These are phyloP conservation scores for Marasmarcha lunaedactyla DNA, from an alignment of 2,888 invertebrate genomes.

Conservation along the genomic window DNA sequence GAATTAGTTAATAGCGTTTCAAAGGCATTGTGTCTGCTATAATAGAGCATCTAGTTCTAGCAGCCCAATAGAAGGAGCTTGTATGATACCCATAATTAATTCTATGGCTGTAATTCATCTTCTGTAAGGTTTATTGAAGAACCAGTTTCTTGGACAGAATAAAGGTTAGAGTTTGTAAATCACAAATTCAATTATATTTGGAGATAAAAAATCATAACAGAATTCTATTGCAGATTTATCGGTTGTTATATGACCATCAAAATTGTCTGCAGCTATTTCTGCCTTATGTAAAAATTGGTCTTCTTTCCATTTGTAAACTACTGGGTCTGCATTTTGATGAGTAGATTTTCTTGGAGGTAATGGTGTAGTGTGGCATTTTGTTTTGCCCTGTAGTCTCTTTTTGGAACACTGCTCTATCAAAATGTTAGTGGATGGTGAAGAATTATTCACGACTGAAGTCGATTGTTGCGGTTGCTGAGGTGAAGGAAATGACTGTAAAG, in stretches of 20 bases:
- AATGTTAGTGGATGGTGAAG: not conserved
- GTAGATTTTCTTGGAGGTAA: no score
- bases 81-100: conserved; percentile 9
- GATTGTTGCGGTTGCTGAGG: not conserved
- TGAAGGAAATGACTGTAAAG: not conserved
- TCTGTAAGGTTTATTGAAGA: conserved; percentile 9
- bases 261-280: not conserved
- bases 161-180: conserved; percentile 12
- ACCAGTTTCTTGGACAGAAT: conserved; percentile 10
- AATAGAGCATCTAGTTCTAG: conserved; percentile 8
- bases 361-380: no score
- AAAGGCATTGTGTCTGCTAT: conserved; percentile 11
- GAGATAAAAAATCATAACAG: conserved; percentile 2
- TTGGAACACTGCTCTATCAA: not conserved
- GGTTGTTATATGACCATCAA: not conserved
- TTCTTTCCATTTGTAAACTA: conserved; percentile 6
- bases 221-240: conserved; percentile 2
- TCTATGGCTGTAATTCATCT: conserved; percentile 10
- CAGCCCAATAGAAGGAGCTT: conserved; percentile 11
- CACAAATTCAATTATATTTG: conserved; percentile 7
- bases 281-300: conserved; percentile 2
- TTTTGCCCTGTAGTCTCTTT: not conserved
- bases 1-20: conserved; percentile 8
- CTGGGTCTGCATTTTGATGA: conserved; percentile 5
- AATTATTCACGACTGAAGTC: not conserved